Evolutionary conservation across 2,888 invertebrate genomes (phyloP).

Genomic region (Eristalinus sepulchralis): DNA sequence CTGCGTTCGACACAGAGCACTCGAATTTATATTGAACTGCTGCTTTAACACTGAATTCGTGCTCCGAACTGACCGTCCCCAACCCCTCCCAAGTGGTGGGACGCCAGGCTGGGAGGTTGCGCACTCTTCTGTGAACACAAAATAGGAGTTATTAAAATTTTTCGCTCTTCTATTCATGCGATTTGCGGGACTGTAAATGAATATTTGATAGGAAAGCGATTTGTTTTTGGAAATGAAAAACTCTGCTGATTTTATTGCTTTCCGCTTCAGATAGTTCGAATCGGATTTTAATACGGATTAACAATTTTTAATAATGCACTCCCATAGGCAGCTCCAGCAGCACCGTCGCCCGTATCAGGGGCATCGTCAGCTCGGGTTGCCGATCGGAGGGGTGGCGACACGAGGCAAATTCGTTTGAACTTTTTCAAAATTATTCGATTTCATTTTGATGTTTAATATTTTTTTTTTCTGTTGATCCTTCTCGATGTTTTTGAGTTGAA

Average conservation of each 20-base stretch:
- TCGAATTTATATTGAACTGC: not conserved
- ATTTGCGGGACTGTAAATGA: conserved; percentile 53
- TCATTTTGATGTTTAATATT: not conserved
- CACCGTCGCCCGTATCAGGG: not conserved
- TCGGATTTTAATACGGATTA: conserved; percentile 68
- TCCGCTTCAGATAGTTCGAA: conserved; percentile 59
- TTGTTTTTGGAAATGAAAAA: conserved; percentile 41
- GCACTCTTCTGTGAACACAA: conserved; percentile 4
- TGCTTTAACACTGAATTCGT: not conserved
- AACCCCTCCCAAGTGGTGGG: not conserved
- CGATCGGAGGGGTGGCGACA: not conserved
- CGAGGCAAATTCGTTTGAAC: conserved; percentile 33
- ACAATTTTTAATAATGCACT: conserved; percentile 62
- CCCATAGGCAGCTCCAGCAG: not conserved
- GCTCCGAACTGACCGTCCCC: not conserved
- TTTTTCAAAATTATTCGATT: conserved; percentile 46
- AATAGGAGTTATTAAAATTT: conserved; percentile 64
- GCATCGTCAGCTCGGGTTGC: not conserved
- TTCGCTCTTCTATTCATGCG: conserved; percentile 59
- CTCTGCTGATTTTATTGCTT: conserved; percentile 65
- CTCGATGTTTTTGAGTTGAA: not conserved
- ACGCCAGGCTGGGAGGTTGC: too few species aligned
- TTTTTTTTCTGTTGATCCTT: conserved; percentile 1
- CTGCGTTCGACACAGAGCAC: conserved; percentile 13
- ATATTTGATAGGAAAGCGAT: conserved; percentile 53